These are phyloP conservation scores for Hydrotaea diabolus DNA, from an alignment of 2,888 invertebrate genomes.

Conservation along the genomic window DNA sequence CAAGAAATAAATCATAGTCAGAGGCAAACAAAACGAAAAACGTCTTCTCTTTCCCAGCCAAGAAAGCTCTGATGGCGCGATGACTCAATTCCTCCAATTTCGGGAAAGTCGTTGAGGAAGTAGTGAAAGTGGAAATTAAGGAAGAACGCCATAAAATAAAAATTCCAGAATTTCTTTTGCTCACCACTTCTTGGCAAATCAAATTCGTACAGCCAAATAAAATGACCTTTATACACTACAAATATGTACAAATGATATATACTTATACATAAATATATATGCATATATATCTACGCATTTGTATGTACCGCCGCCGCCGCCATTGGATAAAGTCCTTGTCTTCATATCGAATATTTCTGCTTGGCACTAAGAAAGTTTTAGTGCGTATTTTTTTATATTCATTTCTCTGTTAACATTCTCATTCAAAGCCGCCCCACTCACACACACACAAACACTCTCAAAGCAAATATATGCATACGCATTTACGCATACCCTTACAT, in stretches of 20 bases:
- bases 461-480: background rate
- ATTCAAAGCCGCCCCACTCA: background rate
- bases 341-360: constrained; percentile 17
- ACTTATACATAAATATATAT: constrained; percentile 2
- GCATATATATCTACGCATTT: background rate
- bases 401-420: background rate
- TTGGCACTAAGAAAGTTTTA: constrained; percentile 22
- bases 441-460: background rate
- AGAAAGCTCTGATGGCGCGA: background rate
- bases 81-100: constrained; percentile 25
- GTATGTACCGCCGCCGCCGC: too few species aligned
- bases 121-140: constrained; percentile 55
- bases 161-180: constrained; percentile 29
- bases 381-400: constrained; percentile 31
- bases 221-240: constrained; percentile 20
- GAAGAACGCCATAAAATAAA: constrained; percentile 26
- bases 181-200: constrained; percentile 12
- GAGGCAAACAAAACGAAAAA: background rate
- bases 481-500: too few species aligned
- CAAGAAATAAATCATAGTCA: background rate
- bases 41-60: too few species aligned
- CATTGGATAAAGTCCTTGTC: constrained; percentile 4
- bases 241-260: background rate
- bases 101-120: constrained; percentile 10
- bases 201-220: constrained; percentile 2